phyloP scores from a whole-genome alignment of 2,113 vertebrate genomes.

The Fregetta grallaria region DNA sequence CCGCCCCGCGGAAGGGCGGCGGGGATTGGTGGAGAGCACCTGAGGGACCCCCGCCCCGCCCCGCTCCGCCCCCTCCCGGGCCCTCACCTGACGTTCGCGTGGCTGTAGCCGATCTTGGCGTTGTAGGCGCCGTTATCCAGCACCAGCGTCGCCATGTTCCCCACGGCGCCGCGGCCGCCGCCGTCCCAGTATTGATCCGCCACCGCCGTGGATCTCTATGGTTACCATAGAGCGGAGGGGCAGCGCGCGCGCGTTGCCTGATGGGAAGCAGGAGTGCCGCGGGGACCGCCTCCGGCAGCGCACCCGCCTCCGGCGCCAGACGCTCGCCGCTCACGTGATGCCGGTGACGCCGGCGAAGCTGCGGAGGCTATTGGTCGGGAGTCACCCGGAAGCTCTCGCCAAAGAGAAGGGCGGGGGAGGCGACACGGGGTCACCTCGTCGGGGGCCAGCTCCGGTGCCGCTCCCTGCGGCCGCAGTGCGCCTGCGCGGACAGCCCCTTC shows the following conservation, averaged over 20 bases:
- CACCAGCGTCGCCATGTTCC: conserved; percentile 88
- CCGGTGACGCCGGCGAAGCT: background rate
- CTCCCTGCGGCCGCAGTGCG: rapidly evolving
- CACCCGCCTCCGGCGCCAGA: background rate
- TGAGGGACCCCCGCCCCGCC: no score
- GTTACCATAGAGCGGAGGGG: conserved; percentile 27
- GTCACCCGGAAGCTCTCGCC: background rate
- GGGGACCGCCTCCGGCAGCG: background rate
- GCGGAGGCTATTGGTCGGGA: background rate
- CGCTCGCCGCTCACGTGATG: rapidly evolving
- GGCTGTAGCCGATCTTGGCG: conserved; percentile 93
- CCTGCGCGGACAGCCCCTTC: rapidly evolving
- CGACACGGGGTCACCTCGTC: rapidly evolving
- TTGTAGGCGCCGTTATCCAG: conserved; percentile 94
- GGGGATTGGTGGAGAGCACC: no score
- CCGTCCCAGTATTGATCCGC: conserved; percentile 43
- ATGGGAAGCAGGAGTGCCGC: background rate
- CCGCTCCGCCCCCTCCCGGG: background rate
- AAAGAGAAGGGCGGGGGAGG: background rate
- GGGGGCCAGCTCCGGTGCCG: rapidly evolving
- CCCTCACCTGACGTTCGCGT: conserved; percentile 86
- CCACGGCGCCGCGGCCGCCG: conserved; percentile 32
- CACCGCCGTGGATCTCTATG: background rate
- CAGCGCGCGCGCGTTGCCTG: background rate
- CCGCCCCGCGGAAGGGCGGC: no score